Evolutionary conservation across 1,140 invertebrate genomes (phyloP).

Genomic region (Asobara japonica): DNA sequence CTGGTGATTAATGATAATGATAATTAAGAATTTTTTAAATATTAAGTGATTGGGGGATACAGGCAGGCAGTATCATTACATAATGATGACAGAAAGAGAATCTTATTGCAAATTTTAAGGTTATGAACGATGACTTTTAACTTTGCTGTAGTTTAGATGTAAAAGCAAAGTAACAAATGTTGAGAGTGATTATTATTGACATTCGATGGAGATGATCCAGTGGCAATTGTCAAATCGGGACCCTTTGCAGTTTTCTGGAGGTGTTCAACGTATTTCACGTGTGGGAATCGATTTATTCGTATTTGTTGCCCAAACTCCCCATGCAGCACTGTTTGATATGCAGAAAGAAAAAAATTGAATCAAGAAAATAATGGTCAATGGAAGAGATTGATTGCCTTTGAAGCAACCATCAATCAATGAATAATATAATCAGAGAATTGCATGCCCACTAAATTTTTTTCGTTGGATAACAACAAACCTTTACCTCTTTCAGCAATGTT

Average conservation of each 20-base stretch:
- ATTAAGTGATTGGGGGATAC: not conserved
- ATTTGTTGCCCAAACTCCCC: not conserved
- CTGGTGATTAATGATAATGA: slow-evolving; percentile 17
- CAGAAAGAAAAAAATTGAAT: too few relatives aligned
- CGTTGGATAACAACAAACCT: too few relatives aligned
- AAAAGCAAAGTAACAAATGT: not conserved
- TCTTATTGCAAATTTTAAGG: not conserved
- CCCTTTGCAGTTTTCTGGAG: slow-evolving; percentile 48
- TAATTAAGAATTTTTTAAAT: not conserved
- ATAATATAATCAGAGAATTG: not conserved
- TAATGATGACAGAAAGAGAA: not conserved
- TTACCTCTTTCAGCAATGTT: too few relatives aligned
- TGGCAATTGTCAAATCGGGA: slow-evolving; percentile 51
- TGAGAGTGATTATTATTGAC: too few relatives aligned
- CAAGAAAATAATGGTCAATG: too few relatives aligned
- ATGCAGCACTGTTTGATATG: too few relatives aligned
- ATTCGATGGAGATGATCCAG: not conserved
- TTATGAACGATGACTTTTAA: not conserved
- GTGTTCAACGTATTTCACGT: slow-evolving; percentile 38
- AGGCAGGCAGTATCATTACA: not conserved
- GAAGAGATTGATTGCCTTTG: too few relatives aligned
- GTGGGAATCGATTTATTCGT: not conserved
- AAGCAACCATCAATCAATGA: too few relatives aligned
- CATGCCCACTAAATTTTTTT: not conserved
- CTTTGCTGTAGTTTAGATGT: not conserved